A percentile compares a stretch with the other conserved stretches of the same genome.
Conservation (phyloP, 92 coral and sea anemone species). For the Anthopleura xanthogrammica region DNA sequence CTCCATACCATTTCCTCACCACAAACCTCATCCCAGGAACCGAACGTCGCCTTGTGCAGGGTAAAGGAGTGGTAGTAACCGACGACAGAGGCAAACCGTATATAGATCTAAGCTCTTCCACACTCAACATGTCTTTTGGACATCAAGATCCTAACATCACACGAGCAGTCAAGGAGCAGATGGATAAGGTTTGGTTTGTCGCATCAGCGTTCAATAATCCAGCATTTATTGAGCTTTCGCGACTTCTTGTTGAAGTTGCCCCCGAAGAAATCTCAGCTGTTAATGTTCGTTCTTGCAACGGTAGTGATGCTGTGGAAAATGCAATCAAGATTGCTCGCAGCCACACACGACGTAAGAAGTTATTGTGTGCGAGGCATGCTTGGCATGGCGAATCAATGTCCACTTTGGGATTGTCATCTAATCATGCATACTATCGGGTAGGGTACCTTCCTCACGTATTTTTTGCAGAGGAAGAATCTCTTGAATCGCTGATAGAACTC, state of each 20-base stretch:
- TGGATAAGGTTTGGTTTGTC: not conserved
- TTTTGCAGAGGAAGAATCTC: not conserved
- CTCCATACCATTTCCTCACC: not conserved
- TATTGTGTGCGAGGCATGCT: not conserved
- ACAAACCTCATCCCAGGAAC: not conserved
- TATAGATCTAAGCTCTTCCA: slow-evolving; percentile 4
- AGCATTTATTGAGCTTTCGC: not conserved
- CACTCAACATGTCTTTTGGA: not conserved
- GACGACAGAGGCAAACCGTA: not conserved
- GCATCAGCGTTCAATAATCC: not conserved
- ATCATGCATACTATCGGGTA: not conserved
- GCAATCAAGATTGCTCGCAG: not conserved
- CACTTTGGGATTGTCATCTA: not conserved
- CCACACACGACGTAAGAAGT: slow-evolving; percentile 7
- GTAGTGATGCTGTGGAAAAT: not conserved
- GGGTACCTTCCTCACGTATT: not conserved
- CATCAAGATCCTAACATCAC: slow-evolving; percentile 1
- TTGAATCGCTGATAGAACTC: not conserved
- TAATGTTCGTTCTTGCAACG: slow-evolving; percentile 1
- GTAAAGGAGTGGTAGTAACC: not conserved
- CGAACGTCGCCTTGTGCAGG: not conserved
- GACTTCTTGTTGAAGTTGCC: not conserved
- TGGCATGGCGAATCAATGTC: not conserved
- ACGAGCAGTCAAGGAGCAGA: not conserved
- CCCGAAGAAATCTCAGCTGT: not conserved